Base-by-base conservation (phyloP, 2,797 vertebrate genomes). In the Salmo trutta region DNA sequence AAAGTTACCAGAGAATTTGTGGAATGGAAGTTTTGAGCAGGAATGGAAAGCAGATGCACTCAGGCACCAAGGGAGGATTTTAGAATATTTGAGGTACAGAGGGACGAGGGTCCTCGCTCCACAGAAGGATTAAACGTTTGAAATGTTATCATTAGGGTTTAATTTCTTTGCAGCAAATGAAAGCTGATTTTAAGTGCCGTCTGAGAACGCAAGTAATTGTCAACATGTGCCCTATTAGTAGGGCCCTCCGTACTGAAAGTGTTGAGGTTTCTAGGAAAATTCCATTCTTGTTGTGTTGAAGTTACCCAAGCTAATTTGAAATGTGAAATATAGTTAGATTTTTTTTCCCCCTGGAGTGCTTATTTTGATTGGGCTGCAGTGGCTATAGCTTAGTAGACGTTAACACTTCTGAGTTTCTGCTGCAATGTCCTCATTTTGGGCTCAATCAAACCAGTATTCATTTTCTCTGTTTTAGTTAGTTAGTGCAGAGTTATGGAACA, bases 201-300 rank as follows among this genome's bases (percentile, higher is more conserved):
- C 79, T 89, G 84, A 89, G 86, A 88, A 85, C 75, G 47, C 84
- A 29, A 85, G 80, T 69, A 73, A 81, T 82, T 83, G 73, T 79
- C 74, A 82, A 78, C 89, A 91, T 85, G 82, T 88, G 88, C 86
- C 85, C 77, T 87, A 81, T 93, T 91, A 90, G 77, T 81, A 33
- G 4, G 78, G 47, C 67, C 69, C 82, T 83, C 5, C 4, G 5
- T 85, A 76, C 75, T 59, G 67, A 78, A 88, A 86, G 84, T 81
- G 68, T 72, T 78, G 72, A 85, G 85, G 83, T 90, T 84, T 87
- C 88, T 78, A 81, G 82, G 83, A 81, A 68, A 72, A 74, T 80
- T 81, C 80, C 77, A 72, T 73, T 87, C 53, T 77, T 74, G 76
- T 77, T 78, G 71, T 86, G 84, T 85, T 74, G 10, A 47, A 84